Evolutionary conservation across 1,140 invertebrate genomes (phyloP), one percentile per base, ranked within the genome.

Genomic region (Drosophila parvula): DNA sequence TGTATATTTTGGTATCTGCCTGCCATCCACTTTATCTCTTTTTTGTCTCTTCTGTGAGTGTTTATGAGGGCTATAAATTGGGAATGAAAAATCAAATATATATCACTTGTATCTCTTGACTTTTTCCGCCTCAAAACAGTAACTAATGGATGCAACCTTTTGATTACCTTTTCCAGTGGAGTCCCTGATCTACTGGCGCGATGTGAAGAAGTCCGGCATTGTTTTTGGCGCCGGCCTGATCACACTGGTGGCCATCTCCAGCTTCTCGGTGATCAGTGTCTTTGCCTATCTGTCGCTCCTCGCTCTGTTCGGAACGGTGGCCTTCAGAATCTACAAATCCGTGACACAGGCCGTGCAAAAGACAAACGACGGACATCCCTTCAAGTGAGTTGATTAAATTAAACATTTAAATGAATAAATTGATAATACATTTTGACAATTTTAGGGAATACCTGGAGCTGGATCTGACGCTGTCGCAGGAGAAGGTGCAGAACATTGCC

Each of bases 321-420:
- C 95, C 91, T 99, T 98, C 95, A 96, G 98, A 91, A 95, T 99
- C 83, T 99, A 99, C 94, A 99, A 98, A 94, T 97, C 96, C 92
- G 95, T 99, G 79, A 95, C 99, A 92, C 97, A 98, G 91, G 98
- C 98, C 77, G 95, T 99, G 74, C 98, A 99, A 93, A 99, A 99
- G 93, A 98, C 98, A 75, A 96, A 96, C 81, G 98, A 99, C 91
- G 97, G 97, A 92, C 98, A 99, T 93, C 98, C 98, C 64, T 99
- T 99, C 96, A 98, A 98, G 97, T 98, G 92, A 95, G 95, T 99
- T 96, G 97, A 98, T 97, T 98, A 92, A 95, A 94, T 50, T 4
- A 22, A n/a, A 60, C 32, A 34, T 0, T 5, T 5, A 27, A 58
- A 41, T 22, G 27, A 40, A 4, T 51, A 14, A 43, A 16, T 41